Evolutionary conservation across 2,797 vertebrate genomes (phyloP).

Genomic region (Platalea minor): DNA sequence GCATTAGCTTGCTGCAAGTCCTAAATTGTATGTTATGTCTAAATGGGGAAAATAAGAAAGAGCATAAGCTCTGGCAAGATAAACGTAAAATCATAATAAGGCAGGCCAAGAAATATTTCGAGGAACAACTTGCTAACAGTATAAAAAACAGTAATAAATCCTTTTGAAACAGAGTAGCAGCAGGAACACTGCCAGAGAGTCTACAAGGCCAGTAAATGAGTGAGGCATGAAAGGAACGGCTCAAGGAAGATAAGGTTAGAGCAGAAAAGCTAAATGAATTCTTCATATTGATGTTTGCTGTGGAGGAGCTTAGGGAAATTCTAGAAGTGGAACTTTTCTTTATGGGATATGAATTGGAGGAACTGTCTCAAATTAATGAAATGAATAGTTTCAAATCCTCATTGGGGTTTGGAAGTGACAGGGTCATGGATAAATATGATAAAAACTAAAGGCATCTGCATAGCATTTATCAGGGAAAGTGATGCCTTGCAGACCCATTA

Average conservation of each 20-base stretch:
- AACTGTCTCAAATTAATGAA: background rate
- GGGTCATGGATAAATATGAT: background rate
- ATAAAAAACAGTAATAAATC: constrained; percentile 14
- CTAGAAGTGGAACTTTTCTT: background rate
- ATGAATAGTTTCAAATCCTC: background rate
- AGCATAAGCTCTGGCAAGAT: background rate
- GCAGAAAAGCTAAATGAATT: constrained; percentile 1
- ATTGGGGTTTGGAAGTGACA: background rate
- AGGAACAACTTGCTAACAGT: constrained; percentile 23
- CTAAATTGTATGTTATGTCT: background rate
- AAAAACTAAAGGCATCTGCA: background rate
- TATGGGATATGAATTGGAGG: background rate
- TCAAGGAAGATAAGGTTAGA: constrained; percentile 4
- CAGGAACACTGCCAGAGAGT: constrained; percentile 12
- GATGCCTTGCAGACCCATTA: background rate
- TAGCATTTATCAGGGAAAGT: background rate
- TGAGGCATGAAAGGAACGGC: background rate
- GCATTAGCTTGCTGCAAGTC: background rate
- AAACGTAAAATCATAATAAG: background rate
- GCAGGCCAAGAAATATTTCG: background rate
- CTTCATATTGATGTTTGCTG: background rate
- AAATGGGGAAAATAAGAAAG: background rate
- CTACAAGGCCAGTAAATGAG: background rate
- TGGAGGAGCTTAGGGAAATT: background rate
- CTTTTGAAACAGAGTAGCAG: background rate